Evolutionary conservation across 2,888 invertebrate genomes (phyloP).

Genomic region (Chesias legatella): DNA sequence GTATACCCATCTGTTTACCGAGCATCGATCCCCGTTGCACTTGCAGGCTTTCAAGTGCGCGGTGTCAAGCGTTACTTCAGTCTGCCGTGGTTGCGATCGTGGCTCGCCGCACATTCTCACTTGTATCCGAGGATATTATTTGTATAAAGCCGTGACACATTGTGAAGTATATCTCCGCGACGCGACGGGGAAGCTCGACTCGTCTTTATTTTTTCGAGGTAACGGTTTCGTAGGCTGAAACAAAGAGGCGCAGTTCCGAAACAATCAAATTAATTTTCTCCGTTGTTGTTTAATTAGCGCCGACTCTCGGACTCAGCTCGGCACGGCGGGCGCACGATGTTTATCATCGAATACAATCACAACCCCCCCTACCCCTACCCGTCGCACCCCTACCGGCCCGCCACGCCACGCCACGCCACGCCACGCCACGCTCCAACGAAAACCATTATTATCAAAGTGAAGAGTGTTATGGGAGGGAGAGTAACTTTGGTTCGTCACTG

Average conservation of each 20-base stretch:
- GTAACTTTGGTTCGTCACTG: slow-evolving; percentile 77
- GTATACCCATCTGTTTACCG: slow-evolving; percentile 35
- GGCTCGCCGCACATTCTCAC: slow-evolving; percentile 39
- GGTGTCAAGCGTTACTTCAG: slow-evolving; percentile 57
- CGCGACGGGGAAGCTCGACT: slow-evolving; percentile 45
- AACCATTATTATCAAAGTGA: slow-evolving; percentile 77
- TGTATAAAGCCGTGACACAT: slow-evolving; percentile 47
- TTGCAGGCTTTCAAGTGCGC: slow-evolving; percentile 57
- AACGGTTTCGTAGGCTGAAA: slow-evolving; percentile 61
- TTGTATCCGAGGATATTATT: slow-evolving; percentile 33
- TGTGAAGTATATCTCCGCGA: slow-evolving; percentile 44
- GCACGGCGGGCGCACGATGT: slow-evolving; percentile 74
- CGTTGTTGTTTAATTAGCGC: slow-evolving; percentile 79
- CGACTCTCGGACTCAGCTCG: slow-evolving; percentile 73
- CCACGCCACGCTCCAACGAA: slow-evolving; percentile 55
- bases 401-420: no score
- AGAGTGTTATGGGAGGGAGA: slow-evolving; percentile 71
- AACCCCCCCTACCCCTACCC: slow-evolving; percentile 40
- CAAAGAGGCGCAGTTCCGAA: slow-evolving; percentile 74
- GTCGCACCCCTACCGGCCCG: slow-evolving; percentile 36
- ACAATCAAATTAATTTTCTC: slow-evolving; percentile 79
- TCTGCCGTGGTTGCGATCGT: slow-evolving; percentile 55
- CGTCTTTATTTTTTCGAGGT: slow-evolving; percentile 61
- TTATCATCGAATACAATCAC: slow-evolving; percentile 79
- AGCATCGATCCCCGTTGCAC: slow-evolving; percentile 55